These are phyloP conservation scores for Pseudomyrmex cubaensis DNA, from an alignment of 1,140 invertebrate species.

Conservation along the genomic window DNA sequence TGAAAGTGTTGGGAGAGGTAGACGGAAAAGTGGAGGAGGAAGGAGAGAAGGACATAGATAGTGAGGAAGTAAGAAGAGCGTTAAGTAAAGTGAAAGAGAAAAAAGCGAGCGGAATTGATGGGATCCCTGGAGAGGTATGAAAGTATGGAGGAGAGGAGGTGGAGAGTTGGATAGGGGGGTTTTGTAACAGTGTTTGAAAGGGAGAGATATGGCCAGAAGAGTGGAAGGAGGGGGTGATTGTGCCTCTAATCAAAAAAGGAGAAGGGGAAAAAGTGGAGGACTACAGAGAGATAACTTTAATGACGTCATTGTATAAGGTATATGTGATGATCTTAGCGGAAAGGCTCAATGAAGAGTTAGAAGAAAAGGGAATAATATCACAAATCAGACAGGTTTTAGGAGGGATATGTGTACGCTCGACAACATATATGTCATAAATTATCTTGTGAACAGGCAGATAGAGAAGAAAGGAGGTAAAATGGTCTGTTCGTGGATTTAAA, in stretches of 20 bases:
- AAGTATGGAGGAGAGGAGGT: background rate
- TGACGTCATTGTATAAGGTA: no score
- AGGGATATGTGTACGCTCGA: no score
- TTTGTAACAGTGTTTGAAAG: background rate
- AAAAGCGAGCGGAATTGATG: background rate
- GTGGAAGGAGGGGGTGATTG: background rate
- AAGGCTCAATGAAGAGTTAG: no score
- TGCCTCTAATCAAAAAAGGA: background rate
- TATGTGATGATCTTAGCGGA: no score
- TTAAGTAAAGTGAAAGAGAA: background rate
- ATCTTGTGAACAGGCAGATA: no score
- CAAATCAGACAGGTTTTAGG: no score
- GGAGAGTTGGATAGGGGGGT: background rate
- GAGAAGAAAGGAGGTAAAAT: no score
- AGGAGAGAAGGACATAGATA: background rate
- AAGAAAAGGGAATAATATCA: no score
- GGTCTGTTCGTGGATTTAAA: no score
- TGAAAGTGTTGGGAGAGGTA: background rate
- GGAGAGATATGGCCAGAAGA: background rate
- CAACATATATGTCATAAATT: no score
- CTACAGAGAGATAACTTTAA: background rate
- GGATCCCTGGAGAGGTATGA: background rate
- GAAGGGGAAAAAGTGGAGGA: background rate
- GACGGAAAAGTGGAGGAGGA: background rate
- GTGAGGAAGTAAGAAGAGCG: background rate